Evolutionary conservation across 2,888 invertebrate genomes (phyloP).

Genomic region (Automeris io): DNA sequence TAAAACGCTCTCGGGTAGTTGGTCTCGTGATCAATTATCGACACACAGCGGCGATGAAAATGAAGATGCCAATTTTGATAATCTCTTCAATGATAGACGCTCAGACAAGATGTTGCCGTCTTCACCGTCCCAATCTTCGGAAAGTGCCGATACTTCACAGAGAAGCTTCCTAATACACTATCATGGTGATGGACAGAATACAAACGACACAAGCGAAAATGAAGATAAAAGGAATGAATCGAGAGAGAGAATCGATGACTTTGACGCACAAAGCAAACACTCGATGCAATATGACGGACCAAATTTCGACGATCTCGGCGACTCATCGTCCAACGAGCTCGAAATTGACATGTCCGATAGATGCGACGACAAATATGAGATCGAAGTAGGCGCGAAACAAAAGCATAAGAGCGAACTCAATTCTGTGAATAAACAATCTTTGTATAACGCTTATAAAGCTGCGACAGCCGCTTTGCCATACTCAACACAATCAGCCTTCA

Average conservation of each 20-base stretch:
- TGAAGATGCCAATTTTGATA: conserved; percentile 89
- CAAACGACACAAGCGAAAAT: conserved; percentile 37
- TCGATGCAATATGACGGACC: conserved; percentile 81
- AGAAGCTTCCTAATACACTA: conserved; percentile 78
- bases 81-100: conserved; percentile 89
- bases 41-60: conserved; percentile 81
- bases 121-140: conserved; percentile 79
- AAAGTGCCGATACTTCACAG: conserved; percentile 79
- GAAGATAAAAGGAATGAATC: conserved; percentile 38
- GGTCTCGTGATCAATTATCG: conserved; percentile 83
- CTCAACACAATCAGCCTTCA: conserved; percentile 87
- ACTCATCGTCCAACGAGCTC: conserved; percentile 86
- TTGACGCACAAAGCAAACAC: conserved; percentile 66
- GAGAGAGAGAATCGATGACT: conserved; percentile 55
- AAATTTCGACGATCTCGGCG: conserved; percentile 86
- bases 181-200: conserved; percentile 34
- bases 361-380: conserved; percentile 79
- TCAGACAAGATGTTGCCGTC: conserved; percentile 81
- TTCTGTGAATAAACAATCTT: conserved; percentile 69
- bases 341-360: conserved; percentile 88
- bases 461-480: conserved; percentile 79
- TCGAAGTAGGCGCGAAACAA: conserved; percentile 68
- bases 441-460: conserved; percentile 73
- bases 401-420: conserved; percentile 71
- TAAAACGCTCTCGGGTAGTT: conserved; percentile 90